Base-by-base conservation (phyloP, 2,113 vertebrate species). In the Xiphophorus hellerii region DNA sequence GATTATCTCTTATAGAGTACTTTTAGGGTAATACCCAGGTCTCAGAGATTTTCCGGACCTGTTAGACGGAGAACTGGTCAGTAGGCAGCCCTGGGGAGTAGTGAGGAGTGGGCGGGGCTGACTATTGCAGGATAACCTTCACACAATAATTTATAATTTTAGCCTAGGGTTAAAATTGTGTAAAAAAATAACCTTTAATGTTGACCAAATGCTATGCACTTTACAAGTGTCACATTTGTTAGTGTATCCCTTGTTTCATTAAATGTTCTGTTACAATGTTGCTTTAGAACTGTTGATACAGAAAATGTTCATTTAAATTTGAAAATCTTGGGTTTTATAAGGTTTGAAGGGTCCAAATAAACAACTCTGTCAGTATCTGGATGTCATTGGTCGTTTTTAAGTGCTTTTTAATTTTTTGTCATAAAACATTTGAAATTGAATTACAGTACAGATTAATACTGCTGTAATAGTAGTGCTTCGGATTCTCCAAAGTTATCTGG, bases 121-220 rank as follows among this genome's bases (percentile, higher is more conserved):
- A n/a, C n/a, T n/a, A n/a, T n/a, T n/a, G n/a, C n/a, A n/a, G n/a
- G n/a, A n/a, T n/a, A n/a, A n/a, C n/a, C n/a, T n/a, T n/a, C n/a
- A n/a, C n/a, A n/a, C 15, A 48, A 28, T 12, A 29, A 1, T 44
- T 11, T 8, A 22, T n/a, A 28, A n/a, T 74, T 63, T 66, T 48
- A 54, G 31, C 42, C 42, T 31, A 67, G 12, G 73, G 44, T 79
- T 71, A 39, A 37, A 79, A 25, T 58, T 58, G 51, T 58, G 25
- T 73, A 3, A 5, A 37, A 37, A 37, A 37, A 35, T n/a, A n/a
- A 12, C 69, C 62, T 65, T 80, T 11, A n/a, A 63, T 73, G 71
- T 84, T 78, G 76, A 92, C 82, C 85, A 85, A 84, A 88, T 78
- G 17, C 85, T 78, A 86, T 87, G 91, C 92, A 93, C 91, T 93